These are phyloP conservation scores for Megatriorchis doriae DNA, from an alignment of 2,113 vertebrate species.

Conservation along the genomic window DNA sequence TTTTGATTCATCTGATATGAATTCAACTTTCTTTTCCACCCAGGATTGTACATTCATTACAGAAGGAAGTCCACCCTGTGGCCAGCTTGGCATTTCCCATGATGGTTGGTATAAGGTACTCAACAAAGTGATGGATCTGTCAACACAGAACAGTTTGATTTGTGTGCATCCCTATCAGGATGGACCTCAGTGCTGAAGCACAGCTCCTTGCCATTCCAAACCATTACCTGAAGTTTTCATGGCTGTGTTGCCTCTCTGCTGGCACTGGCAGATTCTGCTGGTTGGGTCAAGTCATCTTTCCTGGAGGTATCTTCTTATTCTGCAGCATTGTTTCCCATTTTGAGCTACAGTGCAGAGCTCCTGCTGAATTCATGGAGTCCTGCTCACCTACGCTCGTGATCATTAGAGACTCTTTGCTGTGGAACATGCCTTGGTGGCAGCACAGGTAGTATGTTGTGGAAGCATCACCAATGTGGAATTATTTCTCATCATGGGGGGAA, in stretches of 20 bases:
- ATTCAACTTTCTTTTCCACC: neutral
- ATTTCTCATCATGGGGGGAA: neutral
- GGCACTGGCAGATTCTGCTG: rapidly evolving
- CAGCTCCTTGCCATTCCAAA: neutral
- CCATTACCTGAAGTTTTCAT: neutral
- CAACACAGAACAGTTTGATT: neutral
- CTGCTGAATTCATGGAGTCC: neutral
- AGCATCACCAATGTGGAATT: neutral
- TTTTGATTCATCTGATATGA: neutral
- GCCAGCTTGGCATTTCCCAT: neutral
- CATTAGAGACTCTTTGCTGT: neutral
- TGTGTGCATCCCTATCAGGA: neutral
- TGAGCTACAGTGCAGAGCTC: neutral
- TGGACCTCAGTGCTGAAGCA: neutral
- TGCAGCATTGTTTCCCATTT: neutral
- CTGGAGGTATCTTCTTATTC: neutral
- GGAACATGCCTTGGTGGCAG: neutral
- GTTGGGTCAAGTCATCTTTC: neutral
- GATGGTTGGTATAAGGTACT: neutral
- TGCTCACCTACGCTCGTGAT: rapidly evolving
- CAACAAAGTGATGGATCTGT: neutral
- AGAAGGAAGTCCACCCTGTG: neutral
- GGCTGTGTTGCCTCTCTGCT: rapidly evolving
- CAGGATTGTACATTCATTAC: neutral
- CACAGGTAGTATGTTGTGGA: neutral